Conservation (phyloP, 2,113 vertebrate genomes). For the Myotis brandtii region DNA sequence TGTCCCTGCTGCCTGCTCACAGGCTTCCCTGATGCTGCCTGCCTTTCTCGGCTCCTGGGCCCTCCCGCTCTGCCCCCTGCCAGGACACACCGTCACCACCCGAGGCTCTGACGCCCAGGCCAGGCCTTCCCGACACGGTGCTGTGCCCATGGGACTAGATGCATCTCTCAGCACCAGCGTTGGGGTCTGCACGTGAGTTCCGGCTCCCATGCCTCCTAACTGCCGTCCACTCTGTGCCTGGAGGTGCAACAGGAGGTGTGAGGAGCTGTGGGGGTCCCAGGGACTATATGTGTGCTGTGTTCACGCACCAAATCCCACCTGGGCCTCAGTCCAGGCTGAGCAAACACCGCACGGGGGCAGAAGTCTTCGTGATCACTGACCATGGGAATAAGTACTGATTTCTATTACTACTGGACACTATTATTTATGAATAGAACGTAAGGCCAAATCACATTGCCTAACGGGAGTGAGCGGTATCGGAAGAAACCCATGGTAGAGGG, state of each 20-base stretch:
- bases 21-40: not conserved
- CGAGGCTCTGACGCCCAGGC: not conserved
- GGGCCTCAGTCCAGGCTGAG: not conserved
- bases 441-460: slow-evolving; percentile 13
- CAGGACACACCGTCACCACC: not conserved
- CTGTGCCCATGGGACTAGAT: not conserved
- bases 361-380: slow-evolving; percentile 17
- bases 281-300: not conserved
- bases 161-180: not conserved
- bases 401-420: slow-evolving; percentile 43
- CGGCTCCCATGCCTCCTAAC: not conserved
- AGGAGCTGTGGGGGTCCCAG: not conserved
- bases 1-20: not conserved
- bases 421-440: slow-evolving; percentile 27
- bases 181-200: not conserved
- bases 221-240: not conserved
- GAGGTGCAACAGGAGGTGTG: not conserved
- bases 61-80: not conserved
- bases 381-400: not conserved
- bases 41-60: not conserved
- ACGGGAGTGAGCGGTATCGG: not conserved
- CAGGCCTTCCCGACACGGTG: not conserved
- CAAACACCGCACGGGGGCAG: not conserved
- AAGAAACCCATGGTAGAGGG: not conserved
- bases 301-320: not conserved